Percentiles rank a stretch among this genome's conserved stretches.
These are phyloP conservation scores for Phaonia tiefii DNA, from an alignment of 2,888 invertebrate genomes.

Conservation along the genomic window DNA sequence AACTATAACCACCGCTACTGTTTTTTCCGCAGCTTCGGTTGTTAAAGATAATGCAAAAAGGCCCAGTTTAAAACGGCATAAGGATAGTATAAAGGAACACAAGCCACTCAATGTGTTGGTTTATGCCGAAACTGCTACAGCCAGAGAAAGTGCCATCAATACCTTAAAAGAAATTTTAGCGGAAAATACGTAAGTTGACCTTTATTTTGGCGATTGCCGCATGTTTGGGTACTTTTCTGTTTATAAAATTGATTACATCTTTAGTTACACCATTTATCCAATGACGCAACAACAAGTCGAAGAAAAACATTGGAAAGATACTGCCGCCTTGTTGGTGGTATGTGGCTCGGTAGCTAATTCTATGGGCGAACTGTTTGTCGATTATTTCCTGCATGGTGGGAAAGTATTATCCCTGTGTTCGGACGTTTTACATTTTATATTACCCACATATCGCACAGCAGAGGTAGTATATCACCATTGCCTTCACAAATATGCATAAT, in stretches of 20 bases:
- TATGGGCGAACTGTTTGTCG: conserved; percentile 85
- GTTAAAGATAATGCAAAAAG: conserved; percentile 69
- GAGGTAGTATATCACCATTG: too few species aligned
- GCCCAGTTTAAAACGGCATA: conserved; percentile 76
- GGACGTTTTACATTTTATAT: conserved; percentile 88
- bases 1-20: conserved; percentile 15
- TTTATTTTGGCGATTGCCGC: background rate
- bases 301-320: conserved; percentile 81
- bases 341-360: conserved; percentile 87
- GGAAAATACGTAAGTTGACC: conserved; percentile 84
- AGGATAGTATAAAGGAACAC: conserved; percentile 78
- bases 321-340: conserved; percentile 87
- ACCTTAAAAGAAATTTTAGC: conserved; percentile 87
- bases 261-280: conserved; percentile 85
- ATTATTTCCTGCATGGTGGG: conserved; percentile 88
- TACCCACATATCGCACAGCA: conserved; percentile 91
- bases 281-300: conserved; percentile 80
- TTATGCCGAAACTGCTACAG: conserved; percentile 88
- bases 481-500: background rate
- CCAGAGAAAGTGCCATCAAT: conserved; percentile 87
- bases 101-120: conserved; percentile 92
- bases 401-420: conserved; percentile 90
- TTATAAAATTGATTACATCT: conserved; percentile 6
- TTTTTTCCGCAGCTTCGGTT: conserved; percentile 20
- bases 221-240: conserved; percentile 25